Conservation (phyloP, 2,888 invertebrate species). For the Torymus tubicola region DNA sequence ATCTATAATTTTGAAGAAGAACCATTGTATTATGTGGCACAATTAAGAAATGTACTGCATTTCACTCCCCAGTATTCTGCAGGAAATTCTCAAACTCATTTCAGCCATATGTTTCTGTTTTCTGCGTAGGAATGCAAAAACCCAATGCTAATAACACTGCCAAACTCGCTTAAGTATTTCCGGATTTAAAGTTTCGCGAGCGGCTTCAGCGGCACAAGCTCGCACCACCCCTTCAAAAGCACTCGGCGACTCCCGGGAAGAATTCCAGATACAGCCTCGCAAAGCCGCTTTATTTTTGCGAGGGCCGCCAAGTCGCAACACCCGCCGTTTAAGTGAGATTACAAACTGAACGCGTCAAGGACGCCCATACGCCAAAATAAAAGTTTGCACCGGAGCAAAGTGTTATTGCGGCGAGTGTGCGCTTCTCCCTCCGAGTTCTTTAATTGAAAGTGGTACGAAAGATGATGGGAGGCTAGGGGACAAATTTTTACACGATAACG, state of each 20-base stretch:
- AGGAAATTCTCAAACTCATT: no score
- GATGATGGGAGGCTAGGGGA: slow-evolving; percentile 8
- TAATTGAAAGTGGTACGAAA: slow-evolving; percentile 22
- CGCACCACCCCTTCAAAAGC: neutral
- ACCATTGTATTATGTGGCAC: no score
- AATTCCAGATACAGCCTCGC: neutral
- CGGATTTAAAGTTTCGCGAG: no score
- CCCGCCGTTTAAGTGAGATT: slow-evolving; percentile 45
- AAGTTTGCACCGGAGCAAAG: slow-evolving; percentile 20
- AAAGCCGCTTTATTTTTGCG: slow-evolving; percentile 39
- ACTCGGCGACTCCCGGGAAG: neutral
- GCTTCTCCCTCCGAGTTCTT: slow-evolving; percentile 6
- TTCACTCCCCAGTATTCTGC: no score
- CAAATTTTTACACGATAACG: slow-evolving; percentile 34
- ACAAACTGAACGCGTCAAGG: slow-evolving; percentile 38
- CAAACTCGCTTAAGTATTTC: no score
- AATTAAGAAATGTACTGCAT: no score
- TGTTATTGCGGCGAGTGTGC: slow-evolving; percentile 4
- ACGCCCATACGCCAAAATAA: slow-evolving; percentile 39
- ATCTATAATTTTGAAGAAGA: no score
- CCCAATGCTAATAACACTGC: neutral
- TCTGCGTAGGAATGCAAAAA: neutral
- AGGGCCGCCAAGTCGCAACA: neutral
- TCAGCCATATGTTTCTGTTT: no score
- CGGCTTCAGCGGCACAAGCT: neutral